Evolutionary conservation across 2,888 invertebrate genomes (phyloP), one percentile per base, ranked within the genome.

Genomic region (Hemaris fuciformis): DNA sequence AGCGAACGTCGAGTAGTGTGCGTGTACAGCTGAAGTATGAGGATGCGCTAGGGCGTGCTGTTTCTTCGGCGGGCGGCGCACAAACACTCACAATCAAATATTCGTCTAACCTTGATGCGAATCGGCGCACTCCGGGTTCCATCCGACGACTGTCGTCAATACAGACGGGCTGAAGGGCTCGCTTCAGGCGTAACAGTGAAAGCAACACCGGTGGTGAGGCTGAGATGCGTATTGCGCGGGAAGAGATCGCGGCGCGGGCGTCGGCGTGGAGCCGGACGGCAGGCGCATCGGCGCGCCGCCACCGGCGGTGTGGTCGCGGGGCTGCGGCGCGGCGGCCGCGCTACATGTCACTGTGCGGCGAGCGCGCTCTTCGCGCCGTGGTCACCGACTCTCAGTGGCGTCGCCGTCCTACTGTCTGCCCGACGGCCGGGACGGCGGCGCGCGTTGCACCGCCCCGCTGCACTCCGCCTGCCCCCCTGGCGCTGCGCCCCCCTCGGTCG

Each of bases 371-470:
- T 88, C 88, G 89, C 91, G 89, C 90, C 85, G 84, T 90, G 89
- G 87, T 90, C 90, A 88, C 91, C 91, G 91, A 87, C 90, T 90
- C 89, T 84, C 87, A 89, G 90, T 88, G 88, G 88, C 91, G 91
- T 88, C 89, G 92, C 90, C 92, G 92, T 92, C 92, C 91, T 91
- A 92, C 92, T 93, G 92, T 93, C 92, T 93, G 82, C 81, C 76
- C 83, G 87, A 72, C 87, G 85, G 85, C 85, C 84, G 83, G 86
- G 85, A 82, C 87, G 88, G 83, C 85, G 87, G 87, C 89, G 89
- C 89, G 89, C 89, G 89, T 88, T 89, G 89, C 89, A 88, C 90
- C 90, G 90, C 89, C 90, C 89, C 91, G 90, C 90, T 89, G 90
- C 91, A 89, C 91, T 86, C 87, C 90, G 85, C 89, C 89, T 83